Percentiles rank a stretch among this genome's conserved stretches.
Conservation (phyloP, 2,888 invertebrate genomes). For the Fabriciana adippe region DNA sequence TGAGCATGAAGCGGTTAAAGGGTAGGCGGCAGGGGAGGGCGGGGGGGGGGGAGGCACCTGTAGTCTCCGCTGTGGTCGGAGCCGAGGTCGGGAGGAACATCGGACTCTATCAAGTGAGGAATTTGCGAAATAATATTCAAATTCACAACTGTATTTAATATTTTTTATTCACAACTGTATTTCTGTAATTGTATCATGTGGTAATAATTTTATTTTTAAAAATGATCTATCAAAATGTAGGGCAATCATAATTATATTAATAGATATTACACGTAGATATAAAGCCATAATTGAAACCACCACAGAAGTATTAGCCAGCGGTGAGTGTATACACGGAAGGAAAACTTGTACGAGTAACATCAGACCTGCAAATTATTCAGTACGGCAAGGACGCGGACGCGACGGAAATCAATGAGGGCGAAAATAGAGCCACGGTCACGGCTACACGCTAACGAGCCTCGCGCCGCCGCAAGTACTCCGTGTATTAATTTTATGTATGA, state of each 20-base stretch:
- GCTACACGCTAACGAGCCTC: constrained; percentile 29
- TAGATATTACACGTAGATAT: too few species aligned
- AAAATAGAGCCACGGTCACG: constrained; percentile 39
- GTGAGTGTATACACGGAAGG: neutral
- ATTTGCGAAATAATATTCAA: too few species aligned
- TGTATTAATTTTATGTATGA: too few species aligned
- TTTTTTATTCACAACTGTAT: too few species aligned
- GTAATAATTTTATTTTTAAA: too few species aligned
- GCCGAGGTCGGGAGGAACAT: neutral
- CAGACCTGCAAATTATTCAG: constrained; percentile 28
- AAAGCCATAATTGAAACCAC: too few species aligned
- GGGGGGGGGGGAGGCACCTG: neutral
- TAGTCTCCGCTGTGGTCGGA: constrained; percentile 4
- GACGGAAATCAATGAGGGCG: constrained; percentile 38
- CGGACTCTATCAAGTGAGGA: neutral
- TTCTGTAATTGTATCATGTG: too few species aligned
- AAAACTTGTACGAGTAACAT: neutral
- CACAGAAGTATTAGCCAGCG: neutral
- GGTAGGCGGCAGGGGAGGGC: neutral
- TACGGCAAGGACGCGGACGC: constrained; percentile 33
- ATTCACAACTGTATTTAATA: too few species aligned
- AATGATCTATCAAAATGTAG: too few species aligned
- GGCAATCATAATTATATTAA: too few species aligned
- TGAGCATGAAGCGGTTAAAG: constrained; percentile 6
- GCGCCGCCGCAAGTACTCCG: neutral